Evolutionary conservation across 2,797 vertebrate genomes (phyloP).

Genomic region (Yasuhikotakia modesta): DNA sequence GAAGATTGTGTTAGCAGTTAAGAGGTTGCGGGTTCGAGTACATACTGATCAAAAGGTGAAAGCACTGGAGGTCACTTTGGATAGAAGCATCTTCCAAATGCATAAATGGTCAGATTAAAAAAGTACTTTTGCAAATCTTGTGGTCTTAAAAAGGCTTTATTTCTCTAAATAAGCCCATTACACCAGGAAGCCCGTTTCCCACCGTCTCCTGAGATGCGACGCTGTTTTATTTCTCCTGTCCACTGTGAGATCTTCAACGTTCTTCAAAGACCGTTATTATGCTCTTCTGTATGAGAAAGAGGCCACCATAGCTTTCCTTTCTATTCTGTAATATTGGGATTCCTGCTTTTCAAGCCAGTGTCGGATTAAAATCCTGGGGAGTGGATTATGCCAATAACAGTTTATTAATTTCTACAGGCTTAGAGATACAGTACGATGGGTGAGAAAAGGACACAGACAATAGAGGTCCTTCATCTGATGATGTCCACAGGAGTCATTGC

Average conservation of each 20-base stretch:
- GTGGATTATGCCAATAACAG: slow-evolving; percentile 61
- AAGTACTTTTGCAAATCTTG: slow-evolving; percentile 13
- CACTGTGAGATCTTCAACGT: slow-evolving; percentile 50
- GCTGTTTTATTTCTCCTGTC: slow-evolving; percentile 46
- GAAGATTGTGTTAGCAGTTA: no score
- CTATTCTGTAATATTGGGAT: slow-evolving; percentile 39
- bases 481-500: slow-evolving; percentile 47
- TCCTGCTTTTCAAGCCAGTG: slow-evolving; percentile 38
- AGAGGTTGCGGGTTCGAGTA: no score
- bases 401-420: slow-evolving; percentile 57
- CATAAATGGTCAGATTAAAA: neutral
- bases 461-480: slow-evolving; percentile 32
- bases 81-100: no score
- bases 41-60: no score
- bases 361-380: slow-evolving; percentile 58
- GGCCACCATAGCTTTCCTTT: slow-evolving; percentile 47
- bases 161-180: slow-evolving; percentile 33
- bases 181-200: slow-evolving; percentile 38
- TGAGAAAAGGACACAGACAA: slow-evolving; percentile 45
- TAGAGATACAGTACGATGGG: slow-evolving; percentile 53
- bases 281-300: slow-evolving; percentile 47
- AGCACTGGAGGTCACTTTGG: no score
- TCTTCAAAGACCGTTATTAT: slow-evolving; percentile 47
- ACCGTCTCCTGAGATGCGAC: slow-evolving; percentile 35
- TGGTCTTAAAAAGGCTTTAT: slow-evolving; percentile 41